Base-by-base conservation (phyloP, 2,113 vertebrate species). In the Callithrix jacchus region DNA sequence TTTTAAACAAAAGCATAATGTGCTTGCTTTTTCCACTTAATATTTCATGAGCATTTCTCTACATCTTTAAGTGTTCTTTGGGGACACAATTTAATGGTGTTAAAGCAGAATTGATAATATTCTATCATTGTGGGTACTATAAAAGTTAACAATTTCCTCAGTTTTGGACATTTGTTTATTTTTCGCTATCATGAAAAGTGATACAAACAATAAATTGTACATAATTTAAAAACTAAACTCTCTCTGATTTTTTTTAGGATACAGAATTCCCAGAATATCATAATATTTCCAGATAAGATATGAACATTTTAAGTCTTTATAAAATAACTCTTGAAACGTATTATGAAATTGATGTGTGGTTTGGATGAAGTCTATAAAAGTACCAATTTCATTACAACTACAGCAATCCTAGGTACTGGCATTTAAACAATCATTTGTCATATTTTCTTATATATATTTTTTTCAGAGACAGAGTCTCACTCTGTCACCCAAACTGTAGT, bases 41-140 rank as follows among this genome's bases (percentile, higher is more conserved):
- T n/a, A 37, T 49, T 30, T 66, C 70, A 54, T 64, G 35, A 77
- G 32, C 52, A 94, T 73, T 79, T 87, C 45, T 45, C 58, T 45
- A 30, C 45, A 27, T 81, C 70, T 94, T 94, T 74, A 87, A 81
- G 73, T 66, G 37, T 66, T 87, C 16, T 84, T 91, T 93, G 32
- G 93, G 54, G 79, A 37, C 37, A 92, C 40, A 68, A 49, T 74
- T 74, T 32, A 88, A 40, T 64, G 25, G 21, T 61, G 37, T 89
- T 83, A 54, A 52, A 20, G 40, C 18, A 89, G 58, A 18, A 54
- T 47, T 93, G 17, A n/a, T 32, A 89, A 86, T 49, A 61, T 58
- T 87, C 66, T 66, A 70, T 82, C 56, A 58, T 18, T 74, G 12
- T 77, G 18, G 30, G 32, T 45, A 49, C 32, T 70, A 70, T 58